Base-by-base conservation (phyloP, 2,797 vertebrate species). In the Tapera naevia region DNA sequence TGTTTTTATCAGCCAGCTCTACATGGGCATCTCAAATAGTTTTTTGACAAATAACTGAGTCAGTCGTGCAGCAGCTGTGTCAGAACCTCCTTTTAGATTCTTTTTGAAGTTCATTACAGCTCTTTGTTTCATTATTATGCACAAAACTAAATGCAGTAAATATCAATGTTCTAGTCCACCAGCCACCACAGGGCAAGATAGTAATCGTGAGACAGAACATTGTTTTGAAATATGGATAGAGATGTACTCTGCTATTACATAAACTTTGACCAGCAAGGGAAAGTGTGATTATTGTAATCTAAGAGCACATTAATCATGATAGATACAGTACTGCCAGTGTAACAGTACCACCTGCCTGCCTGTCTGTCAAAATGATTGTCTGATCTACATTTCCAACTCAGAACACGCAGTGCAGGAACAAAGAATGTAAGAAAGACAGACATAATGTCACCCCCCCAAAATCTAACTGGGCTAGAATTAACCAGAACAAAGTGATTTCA, bases 351-450 rank as follows among this genome's bases (percentile, higher is more conserved):
- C 93, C 83, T 95, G 93, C 53, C 81, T 93, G 84, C 70, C 74
- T 86, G 95, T 94, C 74, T 86, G 95, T 94, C 96, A 96, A 76
- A 91, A 81, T 70, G 43, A 86, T 79, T 75, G 80, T 76, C 66
- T 93, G 80, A 91, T 91, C 73, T 79, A 32, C 10, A 4, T 75
- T 86, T 91, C 81, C 72, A 86, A 33, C 62, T 64, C 9, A 62
- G 64, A 80, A 94, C 45, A 74, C 21, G 41, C 15, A 76, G 65
- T 1, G 13, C 45, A 50, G 66, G 78, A 93, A 93, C 86, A 93
- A 96, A 91, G 82, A 86, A 82, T 51, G 13, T 74, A 82, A 94
- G 78, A 89, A 80, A 94, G 79, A 89, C 43, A 95, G 89, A 70
- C 75, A 69, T 43, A 80, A 86, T 53, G 43, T 67, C 71, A 86